Base-by-base conservation (phyloP, 2,113 vertebrate species). In the Coptodon bakossiorum region DNA sequence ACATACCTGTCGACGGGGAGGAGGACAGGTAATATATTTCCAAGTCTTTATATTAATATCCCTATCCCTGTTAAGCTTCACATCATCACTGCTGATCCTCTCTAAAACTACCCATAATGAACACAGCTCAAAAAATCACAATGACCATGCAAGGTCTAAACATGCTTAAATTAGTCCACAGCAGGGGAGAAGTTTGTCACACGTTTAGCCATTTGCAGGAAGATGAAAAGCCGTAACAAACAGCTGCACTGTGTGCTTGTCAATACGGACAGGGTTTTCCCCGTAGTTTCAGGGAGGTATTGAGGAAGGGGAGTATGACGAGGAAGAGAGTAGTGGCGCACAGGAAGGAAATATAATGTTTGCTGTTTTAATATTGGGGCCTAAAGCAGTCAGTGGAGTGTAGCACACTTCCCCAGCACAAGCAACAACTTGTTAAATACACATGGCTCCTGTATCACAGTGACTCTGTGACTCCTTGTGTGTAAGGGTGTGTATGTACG, bases 1-100 rank as follows among this genome's bases (percentile, higher is more conserved):
- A 98, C 91, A 98, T 99, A 96, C 96, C 97, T 84, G 97, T 98
- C 48, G 98, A 99, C 93, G 98, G 98, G 91, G 98, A 99, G 94
- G 98, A 98, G 93, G 98, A 99, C 97, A 99, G 98, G 98, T 99
- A 98, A 96, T 56, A 2, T 2, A 29, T 54, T n/a, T 88, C 27
- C 16, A 19, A 95, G 8, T 80, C 14, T 87, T 12, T 29, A 50
- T 83, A 5, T 54, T 76, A 76, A 29, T 76, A 50, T 8, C 43
- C 14, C 40, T 76, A 19, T 3, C 14, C 43, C 71, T 52, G 10
- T 22, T 57, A 22, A 80, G 63, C 27, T 63, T 82, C 27, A 82
- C 22, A 53, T 52, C 22, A 50, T 61, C 43, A 53, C 16, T 17
- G 27, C 61, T 12, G 71, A 78, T 19, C 1, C 5, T 66, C 31